Base-by-base conservation (phyloP, 2,113 vertebrate species). In the Nibea coibor region DNA sequence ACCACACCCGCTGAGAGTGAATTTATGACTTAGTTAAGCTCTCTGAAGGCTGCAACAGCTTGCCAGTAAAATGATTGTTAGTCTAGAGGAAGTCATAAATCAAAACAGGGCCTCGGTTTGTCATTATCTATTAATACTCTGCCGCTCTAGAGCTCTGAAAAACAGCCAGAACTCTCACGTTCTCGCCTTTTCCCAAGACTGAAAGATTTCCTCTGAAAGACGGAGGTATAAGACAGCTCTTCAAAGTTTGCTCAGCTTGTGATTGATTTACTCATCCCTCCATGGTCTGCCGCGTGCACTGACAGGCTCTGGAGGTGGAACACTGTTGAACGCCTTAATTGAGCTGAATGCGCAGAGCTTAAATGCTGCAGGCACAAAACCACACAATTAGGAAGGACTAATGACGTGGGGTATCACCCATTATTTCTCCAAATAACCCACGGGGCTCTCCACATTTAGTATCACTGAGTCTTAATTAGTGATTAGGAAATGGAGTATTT, bases 121-220 rank as follows among this genome's bases (percentile, higher is more conserved):
- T 89, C 85, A 88, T 93, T 92, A 92, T 93, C 91, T 92, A 90
- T 92, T 93, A 92, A 92, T 92, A 90, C 80, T 66, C 48, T 78
- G 69, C 75, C 31, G 48, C 83, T 84, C 61, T 39, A 51, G 78
- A 86, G 82, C 80, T 85, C 43, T 72, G 39, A 80, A 79, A 39
- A 83, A 72, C 84, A 79, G 75, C 47, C 63, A 39, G 66, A 73
- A 66, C 59, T 83, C 4, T 17, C 58, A 72, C 82, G 26, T 84
- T 84, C 56, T 53, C 16, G 51, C 56, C 35, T 58, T 85, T 81
- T 82, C 84, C 74, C 26, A 63, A 86, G 71, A 81, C 65, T 71
- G 82, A 81, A 71, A 77, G 45, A 28, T 68, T 86, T 75, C 72
- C 77, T 81, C 42, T 78, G 71, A 82, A 92, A 89, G 78, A 84